Base-by-base conservation (phyloP, 2,888 invertebrate genomes). In the Brachyptera risi region DNA sequence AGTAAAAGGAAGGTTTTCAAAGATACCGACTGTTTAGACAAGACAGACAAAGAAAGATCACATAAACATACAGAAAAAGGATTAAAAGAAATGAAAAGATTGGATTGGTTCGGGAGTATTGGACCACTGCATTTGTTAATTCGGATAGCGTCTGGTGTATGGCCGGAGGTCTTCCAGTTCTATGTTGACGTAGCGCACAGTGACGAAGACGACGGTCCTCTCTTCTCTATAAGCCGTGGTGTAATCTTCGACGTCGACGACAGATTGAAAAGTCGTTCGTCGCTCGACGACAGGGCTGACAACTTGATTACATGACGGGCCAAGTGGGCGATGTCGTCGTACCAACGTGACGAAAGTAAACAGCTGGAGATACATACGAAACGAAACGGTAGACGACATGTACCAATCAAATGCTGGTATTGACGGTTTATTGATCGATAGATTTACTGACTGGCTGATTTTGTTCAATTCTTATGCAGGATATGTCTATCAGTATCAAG, bases 71-170 rank as follows among this genome's bases (percentile, higher is more conserved):
- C 13, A 13, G 42, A 21, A 42, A 42, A 19, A 19, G 42, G 42
- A 19, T 42, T 42, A 19, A 9, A 42, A 21, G 42, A 42, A 42
- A 21, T 42, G 42, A 21, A 42, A 21, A 42, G 42, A 42, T 42
- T 42, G 42, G 42, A 42, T 42, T n/a, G n/a, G n/a, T n/a, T n/a
- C n/a, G n/a, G n/a, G n/a, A n/a, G n/a, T n/a, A n/a, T n/a, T 42
- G 42, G 42, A 42, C 42, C 42, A 42, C 42, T 21, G 42, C 19
- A 17, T 19, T 42, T 42, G 17, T 42, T 42, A 42, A 42, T 42
- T 42, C 21, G 21, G 9, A 21, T 19, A 42, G 21, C 13, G 42
- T 13, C 42, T 42, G 38, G 38, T 17, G 15, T 38, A 17, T 9
- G 13, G 4, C 17, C 19, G 42, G 17, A 17, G 42, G n/a, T n/a